Base-by-base conservation (phyloP, 2,797 vertebrate species). In the Luscinia megarhynchos region DNA sequence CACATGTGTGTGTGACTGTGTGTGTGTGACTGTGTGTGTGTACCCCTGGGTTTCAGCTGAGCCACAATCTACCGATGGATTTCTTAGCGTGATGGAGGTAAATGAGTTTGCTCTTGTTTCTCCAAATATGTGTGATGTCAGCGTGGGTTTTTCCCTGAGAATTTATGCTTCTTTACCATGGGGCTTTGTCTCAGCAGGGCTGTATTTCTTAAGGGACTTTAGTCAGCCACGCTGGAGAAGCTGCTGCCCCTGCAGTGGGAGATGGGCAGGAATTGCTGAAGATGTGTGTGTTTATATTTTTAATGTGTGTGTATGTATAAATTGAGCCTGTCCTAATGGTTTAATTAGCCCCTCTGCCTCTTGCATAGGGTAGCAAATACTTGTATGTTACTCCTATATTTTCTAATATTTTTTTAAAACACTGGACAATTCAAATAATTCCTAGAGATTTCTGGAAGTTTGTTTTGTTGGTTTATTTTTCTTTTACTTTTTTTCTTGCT, bases 1-100 rank as follows among this genome's bases (percentile, higher is more conserved):
- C 14, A 5, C 0, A 0, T 3, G 10, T 59, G 24, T 66, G 16
- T 66, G 16, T 23, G 45, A 2, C 2, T 38, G 9, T 4, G 2
- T 22, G 15, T 53, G 40, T 22, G 62, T 32, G 38, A 12, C 12
- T 38, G 38, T 38, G 38, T 38, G 15, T 53, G 40, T 22, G 62
- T 29, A 6, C 12, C 15, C 62, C 45, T 48, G 34, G 27, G 19
- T 70, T 59, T 58, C 36, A 67, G 66, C 66, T 61, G 58, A 61
- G 63, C 41, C 68, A 3, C 1, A 4, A 11, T 36, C 41, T 62
- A 1, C 32, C 0, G 0, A 26, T 34, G 45, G 27, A 19, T 66
- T 92, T 48, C 48, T 32, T 29, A 11, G 26, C 21, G 41, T 59
- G 84, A 54, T 30, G 34, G 24, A 84, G 67, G 9, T 34, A 26